A percentile compares a stretch with the other conserved stretches of the same genome.
Evolutionary conservation across 2,797 vertebrate species (phyloP).

Genomic region (Crax fasciolata): DNA sequence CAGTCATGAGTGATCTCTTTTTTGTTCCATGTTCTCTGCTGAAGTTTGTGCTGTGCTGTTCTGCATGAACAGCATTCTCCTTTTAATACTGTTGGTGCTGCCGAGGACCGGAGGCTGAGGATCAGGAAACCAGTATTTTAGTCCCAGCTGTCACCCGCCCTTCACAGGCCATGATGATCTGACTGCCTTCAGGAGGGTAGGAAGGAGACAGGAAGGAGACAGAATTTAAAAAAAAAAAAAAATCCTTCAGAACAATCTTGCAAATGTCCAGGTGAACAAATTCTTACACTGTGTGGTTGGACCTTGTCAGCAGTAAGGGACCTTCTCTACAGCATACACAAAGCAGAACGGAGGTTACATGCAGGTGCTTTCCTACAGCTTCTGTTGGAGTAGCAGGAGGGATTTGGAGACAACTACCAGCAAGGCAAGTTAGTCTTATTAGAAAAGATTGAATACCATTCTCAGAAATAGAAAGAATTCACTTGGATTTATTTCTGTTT

Average conservation of each 20-base stretch:
- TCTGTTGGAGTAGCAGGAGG: not conserved
- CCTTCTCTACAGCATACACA: not conserved
- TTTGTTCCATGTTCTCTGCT: not conserved
- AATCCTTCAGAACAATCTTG: not conserved
- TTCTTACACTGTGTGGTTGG: not conserved
- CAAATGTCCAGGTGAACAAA: not conserved
- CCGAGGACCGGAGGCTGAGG: not conserved
- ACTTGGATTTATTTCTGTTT: not conserved
- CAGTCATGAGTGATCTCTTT: not conserved
- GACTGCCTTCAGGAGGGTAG: not conserved
- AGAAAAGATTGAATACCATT: not conserved
- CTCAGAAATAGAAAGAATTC: not conserved
- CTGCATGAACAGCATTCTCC: not conserved
- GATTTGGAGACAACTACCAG: not conserved
- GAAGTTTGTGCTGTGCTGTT: not conserved
- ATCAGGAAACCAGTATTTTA: not conserved
- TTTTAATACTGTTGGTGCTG: not conserved
- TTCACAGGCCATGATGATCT: not conserved
- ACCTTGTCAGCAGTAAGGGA: not conserved
- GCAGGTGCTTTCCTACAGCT: not conserved
- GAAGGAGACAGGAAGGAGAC: not conserved
- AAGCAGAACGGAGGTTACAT: not conserved
- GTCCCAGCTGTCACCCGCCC: not conserved
- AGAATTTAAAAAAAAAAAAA: not conserved
- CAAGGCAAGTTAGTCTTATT: not conserved